These are phyloP conservation scores for Lepidonotus clava DNA, from an alignment of 2,888 invertebrate species.

Conservation along the genomic window DNA sequence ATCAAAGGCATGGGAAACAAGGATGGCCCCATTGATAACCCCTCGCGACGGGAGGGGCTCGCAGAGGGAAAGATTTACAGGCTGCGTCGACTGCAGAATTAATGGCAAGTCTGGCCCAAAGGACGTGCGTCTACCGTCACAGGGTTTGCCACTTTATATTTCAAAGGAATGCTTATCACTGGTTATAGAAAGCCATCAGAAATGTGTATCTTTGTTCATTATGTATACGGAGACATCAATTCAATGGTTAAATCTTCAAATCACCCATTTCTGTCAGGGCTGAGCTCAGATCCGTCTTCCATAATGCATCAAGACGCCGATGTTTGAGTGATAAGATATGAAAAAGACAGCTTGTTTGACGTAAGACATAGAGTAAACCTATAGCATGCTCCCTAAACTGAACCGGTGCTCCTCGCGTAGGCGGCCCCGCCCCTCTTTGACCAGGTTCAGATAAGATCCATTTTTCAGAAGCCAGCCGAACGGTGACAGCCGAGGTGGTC, in stretches of 20 bases:
- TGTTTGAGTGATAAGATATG: too few relatives aligned
- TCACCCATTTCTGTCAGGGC: too few relatives aligned
- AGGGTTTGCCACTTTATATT: neutral
- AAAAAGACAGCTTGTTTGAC: too few relatives aligned
- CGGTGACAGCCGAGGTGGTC: conserved; percentile 7
- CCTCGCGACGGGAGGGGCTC: neutral
- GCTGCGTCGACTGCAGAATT: neutral
- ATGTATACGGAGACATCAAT: too few relatives aligned
- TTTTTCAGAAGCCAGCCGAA: neutral
- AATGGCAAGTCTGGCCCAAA: neutral
- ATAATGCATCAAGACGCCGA: too few relatives aligned
- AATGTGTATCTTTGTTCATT: too few relatives aligned
- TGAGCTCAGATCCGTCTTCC: too few relatives aligned
- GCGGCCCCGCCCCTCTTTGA: neutral
- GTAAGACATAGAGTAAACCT: too few relatives aligned
- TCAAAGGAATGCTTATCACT: too few relatives aligned
- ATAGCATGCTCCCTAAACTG: neutral
- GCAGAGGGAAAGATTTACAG: neutral
- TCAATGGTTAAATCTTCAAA: too few relatives aligned
- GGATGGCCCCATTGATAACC: neutral
- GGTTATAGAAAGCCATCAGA: too few relatives aligned
- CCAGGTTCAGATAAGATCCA: conserved; percentile 27
- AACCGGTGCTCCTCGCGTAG: neutral
- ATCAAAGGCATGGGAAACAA: neutral
- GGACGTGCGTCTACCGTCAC: neutral